phyloP scores from a whole-genome alignment of 2,888 invertebrate species.

The Drosophila seclusa region DNA sequence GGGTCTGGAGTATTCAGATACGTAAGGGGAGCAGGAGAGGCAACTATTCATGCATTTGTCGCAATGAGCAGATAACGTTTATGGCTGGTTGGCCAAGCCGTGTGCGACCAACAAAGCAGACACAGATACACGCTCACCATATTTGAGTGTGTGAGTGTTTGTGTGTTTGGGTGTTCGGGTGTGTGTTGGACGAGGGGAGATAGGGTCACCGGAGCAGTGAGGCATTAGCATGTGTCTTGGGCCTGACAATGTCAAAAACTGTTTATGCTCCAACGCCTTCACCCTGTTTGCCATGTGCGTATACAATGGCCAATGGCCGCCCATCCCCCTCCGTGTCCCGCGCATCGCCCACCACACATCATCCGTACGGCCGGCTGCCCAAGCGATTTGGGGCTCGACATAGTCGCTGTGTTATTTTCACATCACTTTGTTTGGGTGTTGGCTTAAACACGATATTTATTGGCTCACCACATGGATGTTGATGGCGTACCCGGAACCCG shows the following conservation, averaged over 20 bases:
- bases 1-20: constrained; percentile 42
- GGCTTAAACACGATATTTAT: constrained; percentile 80
- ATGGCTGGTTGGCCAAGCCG: constrained; percentile 71
- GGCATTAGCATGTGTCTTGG: constrained; percentile 78
- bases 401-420: constrained; percentile 52
- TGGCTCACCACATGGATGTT: constrained; percentile 69
- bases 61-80: constrained; percentile 74
- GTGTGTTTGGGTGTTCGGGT: constrained; percentile 4
- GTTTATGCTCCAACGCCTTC: constrained; percentile 78
- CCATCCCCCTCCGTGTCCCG: not conserved
- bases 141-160: constrained; percentile 18
- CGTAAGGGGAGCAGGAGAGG: constrained; percentile 25
- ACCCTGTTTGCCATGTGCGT: constrained; percentile 68
- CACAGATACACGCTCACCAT: constrained; percentile 19
- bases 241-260: constrained; percentile 79
- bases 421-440: constrained; percentile 75
- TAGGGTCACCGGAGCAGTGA: constrained; percentile 36
- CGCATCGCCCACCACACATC: not conserved
- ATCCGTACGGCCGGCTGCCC: not conserved
- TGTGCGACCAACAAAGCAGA: constrained; percentile 39
- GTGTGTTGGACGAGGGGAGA: not conserved
- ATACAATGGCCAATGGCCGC: constrained; percentile 55
- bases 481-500: constrained; percentile 27
- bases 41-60: constrained; percentile 75
- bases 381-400: constrained; percentile 36